These are phyloP conservation scores for Agonopterix alstromeriana DNA, from an alignment of 2,888 invertebrate genomes.

Conservation along the genomic window DNA sequence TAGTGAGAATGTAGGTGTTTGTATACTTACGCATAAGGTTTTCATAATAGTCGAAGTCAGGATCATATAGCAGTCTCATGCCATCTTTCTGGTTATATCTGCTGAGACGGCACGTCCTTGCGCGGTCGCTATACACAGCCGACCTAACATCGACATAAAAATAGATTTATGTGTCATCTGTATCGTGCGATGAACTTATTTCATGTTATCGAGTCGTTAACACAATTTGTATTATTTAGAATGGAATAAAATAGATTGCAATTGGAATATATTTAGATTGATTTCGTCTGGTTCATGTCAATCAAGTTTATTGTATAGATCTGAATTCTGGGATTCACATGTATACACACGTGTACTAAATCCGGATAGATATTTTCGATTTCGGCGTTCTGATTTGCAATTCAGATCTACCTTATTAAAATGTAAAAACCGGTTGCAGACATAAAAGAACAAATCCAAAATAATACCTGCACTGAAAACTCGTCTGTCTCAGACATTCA, in stretches of 20 bases:
- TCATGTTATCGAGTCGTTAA: conserved; percentile 10
- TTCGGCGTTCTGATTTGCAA: too few species aligned
- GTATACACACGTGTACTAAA: too few species aligned
- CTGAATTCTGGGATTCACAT: too few species aligned
- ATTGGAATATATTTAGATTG: too few species aligned
- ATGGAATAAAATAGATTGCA: neutral
- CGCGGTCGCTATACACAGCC: conserved; percentile 91
- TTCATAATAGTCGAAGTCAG: conserved; percentile 95
- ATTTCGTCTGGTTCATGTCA: too few species aligned
- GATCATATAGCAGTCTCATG: conserved; percentile 91
- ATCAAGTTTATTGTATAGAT: too few species aligned
- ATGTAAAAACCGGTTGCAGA: too few species aligned
- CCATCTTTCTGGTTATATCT: conserved; percentile 92
- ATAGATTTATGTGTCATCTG: conserved; percentile 16
- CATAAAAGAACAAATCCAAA: too few species aligned
- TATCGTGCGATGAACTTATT: conserved; percentile 31
- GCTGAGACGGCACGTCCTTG: conserved; percentile 88
- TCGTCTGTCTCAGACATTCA: conserved; percentile 91
- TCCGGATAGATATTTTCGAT: too few species aligned
- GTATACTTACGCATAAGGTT: conserved; percentile 90
- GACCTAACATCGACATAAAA: conserved; percentile 69
- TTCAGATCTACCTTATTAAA: too few species aligned
- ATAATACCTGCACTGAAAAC: conserved; percentile 89
- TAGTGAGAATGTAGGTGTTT: neutral
- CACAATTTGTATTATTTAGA: conserved; percentile 11